These are phyloP conservation scores for Sturmia bella DNA, from an alignment of 2,888 invertebrate species.

Conservation along the genomic window DNA sequence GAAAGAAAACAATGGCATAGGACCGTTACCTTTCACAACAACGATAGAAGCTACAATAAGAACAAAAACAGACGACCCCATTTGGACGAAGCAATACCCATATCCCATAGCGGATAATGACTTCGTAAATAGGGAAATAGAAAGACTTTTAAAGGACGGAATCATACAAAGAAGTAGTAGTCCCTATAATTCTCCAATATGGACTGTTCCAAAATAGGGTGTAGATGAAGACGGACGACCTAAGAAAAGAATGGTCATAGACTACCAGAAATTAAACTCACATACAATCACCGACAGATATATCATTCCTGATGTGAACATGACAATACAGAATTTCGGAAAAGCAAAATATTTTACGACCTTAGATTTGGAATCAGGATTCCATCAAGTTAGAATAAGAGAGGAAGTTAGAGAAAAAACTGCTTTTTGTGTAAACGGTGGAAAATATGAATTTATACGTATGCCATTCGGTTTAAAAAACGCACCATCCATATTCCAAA, in stretches of 20 bases:
- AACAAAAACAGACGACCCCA: conserved; percentile 29
- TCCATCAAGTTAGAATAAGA: too few species aligned
- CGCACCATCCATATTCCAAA: conserved; percentile 32
- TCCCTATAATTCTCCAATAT: conserved; percentile 56
- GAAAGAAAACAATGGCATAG: conserved; percentile 36
- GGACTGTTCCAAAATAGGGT: conserved; percentile 53
- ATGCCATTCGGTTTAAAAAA: conserved; percentile 16
- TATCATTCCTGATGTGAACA: conserved; percentile 32
- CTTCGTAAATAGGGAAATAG: conserved; percentile 52
- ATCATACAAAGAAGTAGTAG: conserved; percentile 49
- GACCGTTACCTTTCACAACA: conserved; percentile 43
- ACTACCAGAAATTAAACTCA: conserved; percentile 50
- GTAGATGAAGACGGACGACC: conserved; percentile 26
- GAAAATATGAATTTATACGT: conserved; percentile 8
- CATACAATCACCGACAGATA: conserved; percentile 45
- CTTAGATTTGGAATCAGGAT: conserved; percentile 34
- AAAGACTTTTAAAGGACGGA: conserved; percentile 36
- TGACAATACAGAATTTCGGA: too few species aligned
- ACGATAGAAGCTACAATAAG: conserved; percentile 20
- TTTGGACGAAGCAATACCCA: conserved; percentile 41
- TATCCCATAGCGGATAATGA: conserved; percentile 48
- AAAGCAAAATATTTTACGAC: conserved; percentile 41
- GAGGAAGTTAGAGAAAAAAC: conserved; percentile 27
- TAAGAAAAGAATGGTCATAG: too few species aligned
- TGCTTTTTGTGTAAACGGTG: conserved; percentile 15